Percentiles rank a stretch among this genome's conserved stretches.
Conservation (phyloP, 2,797 vertebrate species). For the Cynodonichthys magdalenae region DNA sequence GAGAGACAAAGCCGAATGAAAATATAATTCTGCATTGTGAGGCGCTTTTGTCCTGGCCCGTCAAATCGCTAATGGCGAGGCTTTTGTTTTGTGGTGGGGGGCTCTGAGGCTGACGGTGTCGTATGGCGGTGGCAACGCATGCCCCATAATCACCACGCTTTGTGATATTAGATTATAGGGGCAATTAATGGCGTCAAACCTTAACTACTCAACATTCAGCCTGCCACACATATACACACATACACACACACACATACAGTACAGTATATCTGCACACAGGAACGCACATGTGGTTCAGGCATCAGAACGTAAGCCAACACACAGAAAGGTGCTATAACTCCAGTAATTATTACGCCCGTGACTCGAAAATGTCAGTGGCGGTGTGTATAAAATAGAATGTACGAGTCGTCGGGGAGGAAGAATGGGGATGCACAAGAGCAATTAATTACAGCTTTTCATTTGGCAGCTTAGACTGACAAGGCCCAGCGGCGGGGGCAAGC, state of each 20-base stretch:
- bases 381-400: conserved; percentile 88
- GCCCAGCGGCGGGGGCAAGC: conserved; percentile 72
- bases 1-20: conserved; percentile 94
- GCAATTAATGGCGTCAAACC: conserved; percentile 97
- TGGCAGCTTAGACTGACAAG: conserved; percentile 80
- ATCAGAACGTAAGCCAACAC: conserved; percentile 83
- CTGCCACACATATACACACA: conserved; percentile 59
- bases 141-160: conserved; percentile 86
- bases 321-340: conserved; percentile 94
- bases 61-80: conserved; percentile 89
- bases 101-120: conserved; percentile 86
- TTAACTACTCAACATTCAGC: conserved; percentile 89
- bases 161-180: conserved; percentile 99
- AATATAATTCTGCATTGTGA: conserved; percentile 93
- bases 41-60: conserved; percentile 90
- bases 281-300: conserved; percentile 51
- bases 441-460: conserved; percentile 95
- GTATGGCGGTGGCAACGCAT: conserved; percentile 79
- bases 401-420: conserved; percentile 82
- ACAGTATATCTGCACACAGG: conserved; percentile 44
- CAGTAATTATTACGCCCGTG: conserved; percentile 91
- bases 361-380: conserved; percentile 90
- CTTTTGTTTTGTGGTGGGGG: conserved; percentile 83
- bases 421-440: conserved; percentile 86
- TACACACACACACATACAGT: conserved; percentile 17